Evolutionary conservation across 1,140 invertebrate genomes (phyloP).

Genomic region (Atta colombica): DNA sequence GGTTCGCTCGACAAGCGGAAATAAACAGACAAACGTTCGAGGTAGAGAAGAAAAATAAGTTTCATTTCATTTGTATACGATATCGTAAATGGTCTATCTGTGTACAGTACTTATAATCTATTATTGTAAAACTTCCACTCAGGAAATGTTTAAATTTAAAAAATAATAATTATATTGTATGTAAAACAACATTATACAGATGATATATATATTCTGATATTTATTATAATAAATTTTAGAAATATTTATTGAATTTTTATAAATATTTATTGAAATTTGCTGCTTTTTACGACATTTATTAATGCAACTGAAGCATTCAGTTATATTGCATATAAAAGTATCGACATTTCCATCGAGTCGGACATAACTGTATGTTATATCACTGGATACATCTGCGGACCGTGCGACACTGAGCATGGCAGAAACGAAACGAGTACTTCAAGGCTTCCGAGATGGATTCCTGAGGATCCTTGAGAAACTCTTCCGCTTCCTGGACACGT

Average conservation of each 20-base stretch:
- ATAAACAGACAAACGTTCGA: not conserved
- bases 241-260: not conserved
- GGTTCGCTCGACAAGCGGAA: not conserved
- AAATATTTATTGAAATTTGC: not conserved
- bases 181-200: not conserved
- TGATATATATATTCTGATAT: not conserved
- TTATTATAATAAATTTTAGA: not conserved
- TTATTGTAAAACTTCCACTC: not conserved
- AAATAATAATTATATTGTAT: not conserved
- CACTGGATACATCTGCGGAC: conserved; percentile 21
- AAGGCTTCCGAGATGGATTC: conserved; percentile 44
- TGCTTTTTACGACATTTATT: not conserved
- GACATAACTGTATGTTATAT: conserved; percentile 15
- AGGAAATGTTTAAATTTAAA: not conserved
- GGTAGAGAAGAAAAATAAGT: not conserved
- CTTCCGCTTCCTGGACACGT: conserved; percentile 61
- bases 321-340: conserved; percentile 25
- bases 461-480: conserved; percentile 49
- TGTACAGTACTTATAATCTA: not conserved
- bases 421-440: conserved; percentile 46
- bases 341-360: conserved; percentile 35
- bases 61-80: not conserved
- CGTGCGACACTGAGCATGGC: conserved; percentile 12
- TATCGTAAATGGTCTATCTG: not conserved
- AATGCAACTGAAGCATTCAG: conserved; percentile 3